These are phyloP conservation scores for Microtus ochrogaster DNA, from an alignment of 2,113 vertebrate genomes.

Conservation along the genomic window DNA sequence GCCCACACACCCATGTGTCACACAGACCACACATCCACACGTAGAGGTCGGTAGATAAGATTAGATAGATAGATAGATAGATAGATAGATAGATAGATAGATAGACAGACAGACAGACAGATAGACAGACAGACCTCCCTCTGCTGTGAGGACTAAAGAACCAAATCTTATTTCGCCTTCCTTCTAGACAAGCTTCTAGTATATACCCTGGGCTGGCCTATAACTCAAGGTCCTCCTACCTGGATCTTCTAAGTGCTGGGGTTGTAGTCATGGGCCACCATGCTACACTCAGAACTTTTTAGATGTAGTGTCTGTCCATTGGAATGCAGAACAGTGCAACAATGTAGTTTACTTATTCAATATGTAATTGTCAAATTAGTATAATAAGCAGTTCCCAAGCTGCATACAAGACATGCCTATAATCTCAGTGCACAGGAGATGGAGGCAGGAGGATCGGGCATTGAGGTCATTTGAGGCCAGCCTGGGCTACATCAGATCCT, in stretches of 20 bases:
- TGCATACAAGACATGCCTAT: not conserved
- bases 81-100: no score
- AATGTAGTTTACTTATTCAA: not conserved
- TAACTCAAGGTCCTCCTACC: not conserved
- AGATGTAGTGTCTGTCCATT: not conserved
- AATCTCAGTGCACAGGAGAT: not conserved
- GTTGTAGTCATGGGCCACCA: not conserved
- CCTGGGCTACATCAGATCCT: not conserved
- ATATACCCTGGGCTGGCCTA: not conserved
- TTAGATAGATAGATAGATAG: not conserved
- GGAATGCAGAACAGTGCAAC: not conserved
- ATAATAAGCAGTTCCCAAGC: not conserved
- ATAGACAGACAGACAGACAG: not conserved
- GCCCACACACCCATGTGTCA: not conserved
- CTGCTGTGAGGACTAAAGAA: not conserved
- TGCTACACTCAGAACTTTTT: not conserved
- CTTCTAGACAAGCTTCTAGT: not conserved
- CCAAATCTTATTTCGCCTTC: not conserved
- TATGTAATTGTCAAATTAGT: conserved; percentile 15
- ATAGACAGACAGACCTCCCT: not conserved
- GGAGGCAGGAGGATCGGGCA: not conserved
- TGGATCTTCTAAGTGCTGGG: not conserved
- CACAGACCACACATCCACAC: not conserved
- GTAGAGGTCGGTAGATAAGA: not conserved
- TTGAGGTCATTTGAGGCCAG: not conserved